Conservation (phyloP, 2,113 vertebrate genomes). For the Tupaia chinensis region DNA sequence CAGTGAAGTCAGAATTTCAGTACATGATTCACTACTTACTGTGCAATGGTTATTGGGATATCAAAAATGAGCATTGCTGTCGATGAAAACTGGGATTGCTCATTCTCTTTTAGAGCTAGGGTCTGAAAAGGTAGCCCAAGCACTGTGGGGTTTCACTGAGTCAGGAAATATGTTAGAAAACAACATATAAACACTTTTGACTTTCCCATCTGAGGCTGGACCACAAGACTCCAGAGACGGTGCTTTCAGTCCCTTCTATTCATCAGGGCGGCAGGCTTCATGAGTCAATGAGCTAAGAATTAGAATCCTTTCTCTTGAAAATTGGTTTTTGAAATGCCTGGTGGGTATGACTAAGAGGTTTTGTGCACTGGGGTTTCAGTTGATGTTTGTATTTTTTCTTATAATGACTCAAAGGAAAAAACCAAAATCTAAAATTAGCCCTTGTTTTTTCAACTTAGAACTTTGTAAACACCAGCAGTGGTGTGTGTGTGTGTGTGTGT, state of each 20-base stretch:
- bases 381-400: slow-evolving; percentile 76
- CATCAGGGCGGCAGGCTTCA: slow-evolving; percentile 14
- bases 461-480: slow-evolving; percentile 81
- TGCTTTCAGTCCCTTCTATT: slow-evolving; percentile 1
- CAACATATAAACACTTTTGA: neutral
- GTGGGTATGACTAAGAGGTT: slow-evolving; percentile 71
- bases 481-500: neutral
- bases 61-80: neutral
- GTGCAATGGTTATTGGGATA: neutral
- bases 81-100: neutral
- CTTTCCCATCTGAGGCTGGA: neutral
- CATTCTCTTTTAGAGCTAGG: neutral
- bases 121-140: neutral
- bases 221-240: neutral
- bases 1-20: neutral
- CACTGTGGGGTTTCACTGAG: neutral
- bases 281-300: slow-evolving; percentile 53
- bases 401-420: slow-evolving; percentile 77
- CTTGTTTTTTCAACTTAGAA: slow-evolving; percentile 74
- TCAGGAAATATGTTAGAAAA: neutral
- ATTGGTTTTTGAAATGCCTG: slow-evolving; percentile 68
- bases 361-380: slow-evolving; percentile 65
- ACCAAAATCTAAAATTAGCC: slow-evolving; percentile 78
- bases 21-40: neutral
- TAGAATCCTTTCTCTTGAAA: slow-evolving; percentile 65